A percentile compares a stretch with the other conserved stretches of the same genome.
These are phyloP conservation scores for Ailuropoda melanoleuca DNA, from an alignment of 2,113 vertebrate genomes.

Conservation along the genomic window DNA sequence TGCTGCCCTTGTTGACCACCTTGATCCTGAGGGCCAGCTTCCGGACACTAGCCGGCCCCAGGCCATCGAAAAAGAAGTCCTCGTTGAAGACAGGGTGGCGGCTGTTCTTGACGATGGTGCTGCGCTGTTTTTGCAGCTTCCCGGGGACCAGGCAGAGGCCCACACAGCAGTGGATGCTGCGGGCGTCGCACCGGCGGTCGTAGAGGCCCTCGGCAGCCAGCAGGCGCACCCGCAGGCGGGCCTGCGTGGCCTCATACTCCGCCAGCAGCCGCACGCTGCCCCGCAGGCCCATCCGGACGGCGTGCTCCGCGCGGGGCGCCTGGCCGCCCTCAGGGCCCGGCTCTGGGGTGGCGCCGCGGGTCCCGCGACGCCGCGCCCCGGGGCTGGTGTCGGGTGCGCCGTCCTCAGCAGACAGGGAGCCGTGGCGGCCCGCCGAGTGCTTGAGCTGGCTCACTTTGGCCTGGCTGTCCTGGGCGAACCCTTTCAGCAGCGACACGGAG, in stretches of 20 bases:
- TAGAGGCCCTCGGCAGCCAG: slow-evolving; percentile 93
- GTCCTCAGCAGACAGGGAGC: slow-evolving; percentile 95
- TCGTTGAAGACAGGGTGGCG: slow-evolving; percentile 97
- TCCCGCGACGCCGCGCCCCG: slow-evolving; percentile 87
- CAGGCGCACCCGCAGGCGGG: slow-evolving; percentile 91
- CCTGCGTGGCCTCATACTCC: slow-evolving; percentile 91
- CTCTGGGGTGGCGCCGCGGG: slow-evolving; percentile 79
- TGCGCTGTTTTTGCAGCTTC: slow-evolving; percentile 97
- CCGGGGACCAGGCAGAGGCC: slow-evolving; percentile 95
- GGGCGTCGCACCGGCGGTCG: slow-evolving; percentile 90
- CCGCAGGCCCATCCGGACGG: slow-evolving; percentile 88
- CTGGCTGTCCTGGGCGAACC: slow-evolving; percentile 95
- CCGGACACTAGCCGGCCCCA: slow-evolving; percentile 89
- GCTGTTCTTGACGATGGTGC: slow-evolving; percentile 98
- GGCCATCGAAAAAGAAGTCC: slow-evolving; percentile 97
- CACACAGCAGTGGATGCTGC: slow-evolving; percentile 97
- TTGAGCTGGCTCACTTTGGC: slow-evolving; percentile 95
- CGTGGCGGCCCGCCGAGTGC: slow-evolving; percentile 92
- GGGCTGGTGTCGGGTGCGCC: slow-evolving; percentile 95
- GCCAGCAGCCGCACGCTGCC: slow-evolving; percentile 91
- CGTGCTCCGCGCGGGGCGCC: slow-evolving; percentile 86
- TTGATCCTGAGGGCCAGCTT: slow-evolving; percentile 96
- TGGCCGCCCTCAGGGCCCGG: slow-evolving; percentile 19
- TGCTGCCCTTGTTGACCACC: slow-evolving; percentile 98
- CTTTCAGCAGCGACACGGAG: slow-evolving; percentile 94